Percentiles rank a stretch among this genome's conserved stretches.
Conservation (phyloP, 2,113 vertebrate genomes). For the Chloropsis hardwickii region DNA sequence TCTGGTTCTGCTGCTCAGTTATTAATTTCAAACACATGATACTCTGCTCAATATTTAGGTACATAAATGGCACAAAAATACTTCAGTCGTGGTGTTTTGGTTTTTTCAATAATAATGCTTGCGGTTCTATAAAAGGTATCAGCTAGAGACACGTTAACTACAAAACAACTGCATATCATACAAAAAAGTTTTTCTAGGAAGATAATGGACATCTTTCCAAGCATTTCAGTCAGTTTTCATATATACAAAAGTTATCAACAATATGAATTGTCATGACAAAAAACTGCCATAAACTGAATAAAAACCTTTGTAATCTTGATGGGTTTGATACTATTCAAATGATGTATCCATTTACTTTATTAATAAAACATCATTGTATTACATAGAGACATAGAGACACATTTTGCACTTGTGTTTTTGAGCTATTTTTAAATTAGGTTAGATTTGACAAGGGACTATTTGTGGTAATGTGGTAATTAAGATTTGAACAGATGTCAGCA, state of each 20-base stretch:
- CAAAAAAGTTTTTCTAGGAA: not conserved
- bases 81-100: not conserved
- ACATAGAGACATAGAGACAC: slow-evolving; percentile 3
- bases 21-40: not conserved
- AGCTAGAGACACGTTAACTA: not conserved
- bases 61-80: not conserved
- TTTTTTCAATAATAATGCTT: not conserved
- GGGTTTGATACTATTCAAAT: not conserved
- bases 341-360: not conserved
- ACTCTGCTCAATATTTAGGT: not conserved
- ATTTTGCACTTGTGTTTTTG: slow-evolving; percentile 63
- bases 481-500: slow-evolving; percentile 75
- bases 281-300: not conserved
- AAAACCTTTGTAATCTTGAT: not conserved
- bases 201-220: not conserved
- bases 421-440: slow-evolving; percentile 60
- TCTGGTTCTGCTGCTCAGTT: not conserved
- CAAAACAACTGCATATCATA: not conserved
- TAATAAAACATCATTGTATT: slow-evolving; percentile 37
- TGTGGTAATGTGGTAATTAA: slow-evolving; percentile 75
- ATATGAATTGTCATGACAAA: not conserved
- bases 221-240: not conserved
- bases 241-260: not conserved
- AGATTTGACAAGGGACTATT: slow-evolving; percentile 68
- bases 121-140: not conserved